Conservation (phyloP, 2,888 invertebrate species). For the Carterocephalus palaemon region DNA sequence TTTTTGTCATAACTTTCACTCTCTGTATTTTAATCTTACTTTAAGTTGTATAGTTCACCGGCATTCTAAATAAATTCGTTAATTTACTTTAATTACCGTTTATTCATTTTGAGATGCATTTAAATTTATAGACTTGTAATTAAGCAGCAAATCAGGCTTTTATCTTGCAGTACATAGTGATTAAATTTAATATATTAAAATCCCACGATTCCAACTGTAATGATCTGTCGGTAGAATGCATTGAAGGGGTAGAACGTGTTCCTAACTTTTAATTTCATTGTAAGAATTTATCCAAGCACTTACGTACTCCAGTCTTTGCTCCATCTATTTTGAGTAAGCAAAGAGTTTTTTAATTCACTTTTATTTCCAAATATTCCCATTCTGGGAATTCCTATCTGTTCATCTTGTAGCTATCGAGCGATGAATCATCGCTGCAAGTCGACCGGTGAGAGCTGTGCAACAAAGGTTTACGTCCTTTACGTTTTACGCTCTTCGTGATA, state of each 20-base stretch:
- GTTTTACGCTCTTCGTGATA: neutral
- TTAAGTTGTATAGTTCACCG: conserved; percentile 14
- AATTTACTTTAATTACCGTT: neutral
- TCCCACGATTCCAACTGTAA: conserved; percentile 1
- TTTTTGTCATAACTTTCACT: conserved; percentile 58
- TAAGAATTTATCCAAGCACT: too few species aligned
- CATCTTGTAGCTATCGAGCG: conserved; percentile 51
- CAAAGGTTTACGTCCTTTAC: conserved; percentile 37
- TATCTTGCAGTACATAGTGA: neutral
- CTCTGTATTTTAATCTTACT: conserved; percentile 8
- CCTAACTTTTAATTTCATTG: neutral
- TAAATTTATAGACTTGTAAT: too few species aligned
- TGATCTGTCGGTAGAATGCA: conserved; percentile 6
- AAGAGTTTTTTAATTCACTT: conserved; percentile 26
- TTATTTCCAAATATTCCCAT: conserved; percentile 25
- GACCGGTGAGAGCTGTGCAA: conserved; percentile 50
- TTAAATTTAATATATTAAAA: neutral
- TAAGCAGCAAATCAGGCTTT: too few species aligned
- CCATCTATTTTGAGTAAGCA: too few species aligned
- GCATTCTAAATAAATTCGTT: conserved; percentile 10
- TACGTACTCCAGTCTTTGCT: too few species aligned
- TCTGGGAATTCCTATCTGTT: conserved; percentile 54
- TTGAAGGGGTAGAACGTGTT: too few species aligned
- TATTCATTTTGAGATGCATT: too few species aligned
- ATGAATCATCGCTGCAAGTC: conserved; percentile 69